Evolutionary conservation across 2,888 invertebrate genomes (phyloP), one percentile per base, ranked within the genome.

Genomic region (Drosophila lutescens): DNA sequence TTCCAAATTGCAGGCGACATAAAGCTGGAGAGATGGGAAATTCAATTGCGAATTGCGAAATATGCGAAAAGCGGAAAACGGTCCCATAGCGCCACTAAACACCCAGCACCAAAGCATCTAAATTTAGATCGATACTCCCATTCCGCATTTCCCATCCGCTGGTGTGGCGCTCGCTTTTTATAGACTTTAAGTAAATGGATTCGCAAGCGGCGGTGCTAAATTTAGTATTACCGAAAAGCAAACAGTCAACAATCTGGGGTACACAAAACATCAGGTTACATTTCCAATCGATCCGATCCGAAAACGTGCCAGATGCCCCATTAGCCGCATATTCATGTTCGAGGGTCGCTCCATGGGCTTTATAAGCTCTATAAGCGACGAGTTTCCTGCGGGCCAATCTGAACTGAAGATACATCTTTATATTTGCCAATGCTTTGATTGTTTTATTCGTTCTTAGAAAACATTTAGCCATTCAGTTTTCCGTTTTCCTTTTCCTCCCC

Each of bases 251-350:
- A 49, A 62, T 62, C 62, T 41, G 23, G 62, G 62, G 47, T 62
- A 63, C 62, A 43, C 62, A 63, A 30, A 49, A 49, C 62, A 62
- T 49, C 63, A 49, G 62, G 62, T 63, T 63, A 63, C 62, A 63
- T 62, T 62, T n/a, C 34, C 62, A 63, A 65, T 53, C 66, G 65
- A 65, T 51, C 43, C 46, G 10, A 26, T 46, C 43, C 46, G 9
- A 36, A 41, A 65, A 65, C 65, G 65, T 65, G 66, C 46, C 66
- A 46, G 65, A 65, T 65, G 65, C 65, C 62, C 50, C 63, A 30
- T 50, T 36, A 50, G 41, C 41, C 32, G 61, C 41, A 41, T 46
- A 36, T 61, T 38, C 60, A 40, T 47, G 20, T 15, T 34, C 46
- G 30, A 59, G 59, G 32, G 62, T 46, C 47, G 17, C 17, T 36